Evolutionary conservation across 2,113 vertebrate species (phyloP), one percentile per base, ranked within the genome.

Genomic region (Chaenocephalus aceratus): DNA sequence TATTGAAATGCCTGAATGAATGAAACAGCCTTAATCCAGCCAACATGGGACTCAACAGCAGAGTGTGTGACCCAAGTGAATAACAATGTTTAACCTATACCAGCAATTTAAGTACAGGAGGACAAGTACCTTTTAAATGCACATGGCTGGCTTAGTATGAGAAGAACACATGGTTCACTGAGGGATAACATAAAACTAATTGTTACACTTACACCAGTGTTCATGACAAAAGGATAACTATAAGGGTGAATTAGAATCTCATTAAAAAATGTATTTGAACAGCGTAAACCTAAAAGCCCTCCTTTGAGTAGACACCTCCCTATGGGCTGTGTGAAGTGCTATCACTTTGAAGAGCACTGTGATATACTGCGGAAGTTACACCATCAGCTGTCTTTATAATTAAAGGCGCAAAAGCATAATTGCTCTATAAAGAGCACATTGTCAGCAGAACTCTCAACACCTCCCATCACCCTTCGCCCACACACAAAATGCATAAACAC

Each of bases 261-360:
- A 85, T 88, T 86, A 84, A 69, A 51, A 41, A 84, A 81, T 76
- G 52, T 64, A 87, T 87, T 75, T 67, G 26, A 82, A 75, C 62
- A 9, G 76, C 21, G 3, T 13, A 57, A 59, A 63, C 72, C 82
- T 86, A 71, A 75, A 84, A 77, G 81, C 78, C 78, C 81, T 90
- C 71, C 23, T 61, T 51, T 72, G 83, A 79, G 56, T 54, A 44
- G 12, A 45, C 48, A 62, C 63, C 76, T 80, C 82, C 88, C 69
- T 58, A 82, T 6, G 53, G 34, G 41, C 59, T 69, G 67, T 74
- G 61, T 91, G 80, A 89, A 90, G 93, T 86, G 80, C 77, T 80
- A 85, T 90, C 64, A 61, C 73, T 86, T 85, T 90, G 85, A 88
- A 86, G 86, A 83, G 82, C 48, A 53, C 68, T 61, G 36, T 67